A percentile compares a stretch with the other conserved stretches of the same genome.
Conservation (phyloP, 2,113 vertebrate genomes). For the Percopsis transmontana region DNA sequence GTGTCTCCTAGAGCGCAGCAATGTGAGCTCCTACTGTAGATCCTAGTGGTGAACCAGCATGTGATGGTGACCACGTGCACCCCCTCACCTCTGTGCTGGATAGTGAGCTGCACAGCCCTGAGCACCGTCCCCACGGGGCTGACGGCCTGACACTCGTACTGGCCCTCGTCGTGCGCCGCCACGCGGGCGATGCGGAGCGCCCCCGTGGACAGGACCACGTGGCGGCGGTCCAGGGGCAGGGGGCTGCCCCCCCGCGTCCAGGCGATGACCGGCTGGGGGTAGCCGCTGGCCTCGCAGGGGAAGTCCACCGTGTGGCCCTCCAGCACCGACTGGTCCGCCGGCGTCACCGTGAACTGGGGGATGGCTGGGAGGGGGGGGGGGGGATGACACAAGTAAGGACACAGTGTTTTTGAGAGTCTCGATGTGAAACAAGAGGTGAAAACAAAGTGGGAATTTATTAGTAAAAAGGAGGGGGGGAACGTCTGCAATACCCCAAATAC, state of each 20-base stretch:
- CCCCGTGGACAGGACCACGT: constrained; percentile 86
- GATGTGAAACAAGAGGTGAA: no score
- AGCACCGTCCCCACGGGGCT: constrained; percentile 89
- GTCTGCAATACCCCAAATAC: no score
- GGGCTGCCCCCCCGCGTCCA: constrained; percentile 95
- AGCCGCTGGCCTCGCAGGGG: constrained; percentile 89
- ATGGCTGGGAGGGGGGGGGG: constrained; percentile 74
- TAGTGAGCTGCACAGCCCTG: constrained; percentile 81
- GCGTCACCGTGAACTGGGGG: constrained; percentile 90
- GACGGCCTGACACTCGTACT: constrained; percentile 96
- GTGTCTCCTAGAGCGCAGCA: no score
- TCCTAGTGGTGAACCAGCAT: no score
- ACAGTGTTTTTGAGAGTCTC: background rate
- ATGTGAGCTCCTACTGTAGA: no score
- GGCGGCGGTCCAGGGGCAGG: constrained; percentile 87
- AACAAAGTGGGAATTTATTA: no score
- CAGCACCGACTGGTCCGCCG: constrained; percentile 88
- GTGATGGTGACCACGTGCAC: background rate
- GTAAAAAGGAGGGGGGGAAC: no score
- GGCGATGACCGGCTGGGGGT: constrained; percentile 91
- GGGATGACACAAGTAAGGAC: background rate
- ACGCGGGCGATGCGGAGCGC: constrained; percentile 88
- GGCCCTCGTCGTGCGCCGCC: constrained; percentile 92
- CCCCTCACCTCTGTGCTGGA: constrained; percentile 89
- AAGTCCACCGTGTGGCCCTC: constrained; percentile 95